These are phyloP conservation scores for Chironomus tentans DNA, from an alignment of 2,888 invertebrate genomes.

Conservation along the genomic window DNA sequence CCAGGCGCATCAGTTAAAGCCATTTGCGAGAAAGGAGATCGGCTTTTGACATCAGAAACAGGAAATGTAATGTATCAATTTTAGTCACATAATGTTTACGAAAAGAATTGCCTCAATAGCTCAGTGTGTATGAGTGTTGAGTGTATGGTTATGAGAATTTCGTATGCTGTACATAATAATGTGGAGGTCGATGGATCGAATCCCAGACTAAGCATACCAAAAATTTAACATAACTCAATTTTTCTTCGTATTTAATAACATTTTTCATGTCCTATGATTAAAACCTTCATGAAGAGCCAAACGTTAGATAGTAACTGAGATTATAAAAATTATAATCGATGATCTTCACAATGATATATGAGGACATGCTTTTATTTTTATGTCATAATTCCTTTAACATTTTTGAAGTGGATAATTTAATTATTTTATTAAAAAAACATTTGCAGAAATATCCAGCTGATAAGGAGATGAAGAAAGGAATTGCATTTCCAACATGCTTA, in stretches of 20 bases:
- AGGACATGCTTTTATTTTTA: not conserved
- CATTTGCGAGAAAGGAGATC: conserved; percentile 88
- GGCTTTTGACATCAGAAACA: conserved; percentile 79
- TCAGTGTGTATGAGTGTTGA: not conserved
- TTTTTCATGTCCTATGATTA: conserved; percentile 20
- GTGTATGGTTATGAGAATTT: not conserved
- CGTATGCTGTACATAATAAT: not conserved
- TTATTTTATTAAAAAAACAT: not conserved
- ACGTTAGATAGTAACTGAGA: conserved; percentile 27
- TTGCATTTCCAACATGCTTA: conserved; percentile 97
- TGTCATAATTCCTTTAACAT: not conserved
- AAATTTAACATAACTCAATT: too few species aligned
- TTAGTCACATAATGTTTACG: not conserved
- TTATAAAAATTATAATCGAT: conserved; percentile 14
- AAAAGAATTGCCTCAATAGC: not conserved
- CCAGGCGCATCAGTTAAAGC: conserved; percentile 81
- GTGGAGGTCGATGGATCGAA: conserved; percentile 15
- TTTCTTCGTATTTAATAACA: too few species aligned
- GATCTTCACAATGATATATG: conserved; percentile 27
- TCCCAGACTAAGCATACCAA: not conserved
- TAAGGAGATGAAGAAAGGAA: conserved; percentile 95
- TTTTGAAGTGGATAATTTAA: not conserved
- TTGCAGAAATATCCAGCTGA: conserved; percentile 79
- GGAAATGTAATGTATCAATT: conserved; percentile 58
- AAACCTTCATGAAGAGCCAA: conserved; percentile 20